Evolutionary conservation across 2,888 invertebrate genomes (phyloP), one percentile per base, ranked within the genome.

Genomic region (Bombylius major): DNA sequence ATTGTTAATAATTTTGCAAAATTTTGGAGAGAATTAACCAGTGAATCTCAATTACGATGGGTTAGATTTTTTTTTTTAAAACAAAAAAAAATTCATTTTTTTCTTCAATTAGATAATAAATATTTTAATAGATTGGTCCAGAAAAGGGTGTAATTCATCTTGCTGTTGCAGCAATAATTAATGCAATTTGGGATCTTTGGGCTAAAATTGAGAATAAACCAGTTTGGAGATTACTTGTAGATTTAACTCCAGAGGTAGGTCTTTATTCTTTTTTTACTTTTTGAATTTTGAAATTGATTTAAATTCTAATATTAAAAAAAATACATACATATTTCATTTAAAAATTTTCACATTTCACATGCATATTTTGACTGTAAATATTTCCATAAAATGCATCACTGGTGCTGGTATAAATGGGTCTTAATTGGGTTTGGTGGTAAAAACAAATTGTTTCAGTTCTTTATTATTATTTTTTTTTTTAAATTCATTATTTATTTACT

Each of bases 151-250:
- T 88, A 0, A 83, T 83, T 12, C 93, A 94, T 74, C 76, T 95
- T 62, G 94, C 93, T 0, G 84, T 84, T 4, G 92, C 90, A 1
- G 93, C 91, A 9, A 82, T 94, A 54, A 74, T 92, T n/a, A 95
- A 94, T 72, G 87, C 91, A 1, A 70, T 94, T 4, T 95, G 94
- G 94, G 95, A 95, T 71, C 74, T 94, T 54, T 93, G 93, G 93
- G 92, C 86, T 0, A 82, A 87, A 64, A 74, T 88, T 9, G 86
- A 89, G 69, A 79, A 81, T 44, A 92, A 93, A 70, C 92, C 95
- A 0, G 71, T 95, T 0, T 95, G 94, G 94, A 85, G 85, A 67
- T 76, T 94, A 1, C 73, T 95, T 4, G 80, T 79, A 0, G 93
- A 94, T 66, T 80, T 94, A 80, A 81, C 83, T 59, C 91, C 94